Base-by-base conservation (phyloP, 23 tunicate species). In the Ascidia mentula region DNA sequence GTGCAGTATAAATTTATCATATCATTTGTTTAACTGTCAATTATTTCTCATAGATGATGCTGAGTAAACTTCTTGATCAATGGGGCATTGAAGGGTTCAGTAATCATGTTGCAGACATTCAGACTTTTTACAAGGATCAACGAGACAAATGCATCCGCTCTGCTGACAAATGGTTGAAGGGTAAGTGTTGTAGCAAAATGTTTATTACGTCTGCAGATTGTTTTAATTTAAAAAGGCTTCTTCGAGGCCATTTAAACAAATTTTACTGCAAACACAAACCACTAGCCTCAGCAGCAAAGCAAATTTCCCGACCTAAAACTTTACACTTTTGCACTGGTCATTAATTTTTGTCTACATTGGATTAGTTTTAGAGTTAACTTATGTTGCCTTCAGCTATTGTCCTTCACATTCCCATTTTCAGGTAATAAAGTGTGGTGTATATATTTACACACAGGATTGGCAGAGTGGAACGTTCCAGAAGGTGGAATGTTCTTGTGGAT, bases 401-500 rank as follows among this genome's bases (percentile, higher is more conserved):
- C 65, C 22, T 42, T 12, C 53, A 42, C 53, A 9, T 42, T 42
- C 53, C 12, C 12, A 15, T 9, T 9, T 42, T 42, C 15, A 42
- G 15, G 15, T 12, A 42, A 12, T 42, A 42, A 42, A 42, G 53
- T 42, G 53, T 42, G 53, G 13, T 9, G 12, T 32, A 45, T 7
- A 37, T 12, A 69, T 72, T 39, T 69, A 12, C 40, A 60, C n/a
- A 26, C 26, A 82, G 96, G 80, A 31, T 69, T 89, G 5, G 99
- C 96, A 0, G 99, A 95, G 69, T 95, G 96, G 96, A 79, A 82
- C 69, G 95, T 70, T 37, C 99, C 99, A 30, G 31, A 82, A 82
- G 99, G 91, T 42, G 99, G 99, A 30, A 86, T 95, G 95, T 95
- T 95, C 60, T 76, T 89, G 34, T 95, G 99, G 99, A 81, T 95